These are phyloP conservation scores for Coregonus clupeaformis DNA, from an alignment of 2,113 vertebrate genomes.

Conservation along the genomic window DNA sequence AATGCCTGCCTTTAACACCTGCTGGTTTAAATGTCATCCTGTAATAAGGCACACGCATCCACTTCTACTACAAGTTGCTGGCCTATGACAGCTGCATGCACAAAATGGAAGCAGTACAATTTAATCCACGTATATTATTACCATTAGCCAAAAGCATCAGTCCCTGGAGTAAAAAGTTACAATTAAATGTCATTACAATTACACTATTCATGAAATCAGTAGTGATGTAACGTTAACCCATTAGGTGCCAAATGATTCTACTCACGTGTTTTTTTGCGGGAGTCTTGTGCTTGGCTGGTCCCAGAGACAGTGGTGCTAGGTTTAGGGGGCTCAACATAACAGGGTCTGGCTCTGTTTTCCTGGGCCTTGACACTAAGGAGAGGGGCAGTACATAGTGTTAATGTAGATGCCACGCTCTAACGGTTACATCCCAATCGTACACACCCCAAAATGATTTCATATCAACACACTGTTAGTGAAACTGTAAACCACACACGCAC, in stretches of 20 bases:
- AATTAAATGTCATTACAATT: too few relatives aligned
- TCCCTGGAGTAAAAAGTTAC: too few relatives aligned
- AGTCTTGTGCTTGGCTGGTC: conserved; percentile 59
- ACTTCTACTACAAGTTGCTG: too few relatives aligned
- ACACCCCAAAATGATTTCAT: neutral
- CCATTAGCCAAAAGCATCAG: neutral
- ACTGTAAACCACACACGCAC: neutral
- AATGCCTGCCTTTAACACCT: too few relatives aligned
- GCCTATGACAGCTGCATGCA: too few relatives aligned
- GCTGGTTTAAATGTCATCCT: too few relatives aligned
- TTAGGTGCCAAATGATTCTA: neutral
- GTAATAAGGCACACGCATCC: too few relatives aligned
- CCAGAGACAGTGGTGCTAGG: conserved; percentile 39
- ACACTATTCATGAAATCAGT: neutral
- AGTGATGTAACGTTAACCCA: neutral
- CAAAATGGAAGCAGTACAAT: neutral
- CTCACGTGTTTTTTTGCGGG: conserved; percentile 81
- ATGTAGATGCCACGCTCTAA: too few relatives aligned
- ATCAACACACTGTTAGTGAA: neutral
- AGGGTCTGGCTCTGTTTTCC: conserved; percentile 57
- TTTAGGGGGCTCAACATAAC: conserved; percentile 49
- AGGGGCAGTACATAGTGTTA: neutral
- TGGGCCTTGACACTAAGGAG: conserved; percentile 51
- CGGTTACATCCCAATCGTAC: too few relatives aligned
- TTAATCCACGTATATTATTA: neutral